Evolutionary conservation across 1,140 invertebrate species (phyloP).

Genomic region (Solenopsis fugax): DNA sequence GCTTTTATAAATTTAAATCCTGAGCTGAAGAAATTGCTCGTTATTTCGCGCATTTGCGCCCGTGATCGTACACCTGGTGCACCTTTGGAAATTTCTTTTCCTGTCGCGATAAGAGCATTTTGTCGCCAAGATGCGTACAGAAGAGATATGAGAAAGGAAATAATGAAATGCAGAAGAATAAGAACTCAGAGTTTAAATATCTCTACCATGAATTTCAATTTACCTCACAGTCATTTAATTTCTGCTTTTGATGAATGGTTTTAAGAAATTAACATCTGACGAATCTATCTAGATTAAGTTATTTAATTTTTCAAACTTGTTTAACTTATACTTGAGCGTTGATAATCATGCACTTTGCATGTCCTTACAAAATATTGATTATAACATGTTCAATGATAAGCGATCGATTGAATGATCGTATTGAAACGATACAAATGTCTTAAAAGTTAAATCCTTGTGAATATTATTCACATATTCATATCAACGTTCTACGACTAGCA

Average conservation of each 20-base stretch:
- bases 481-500: neutral
- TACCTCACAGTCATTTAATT: conserved; percentile 30
- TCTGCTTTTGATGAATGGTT: neutral
- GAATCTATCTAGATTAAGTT: conserved; percentile 18
- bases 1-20: conserved; percentile 35
- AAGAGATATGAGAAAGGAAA: neutral
- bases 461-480: neutral
- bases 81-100: conserved; percentile 29
- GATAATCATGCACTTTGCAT: neutral
- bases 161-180: conserved; percentile 1
- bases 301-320: neutral
- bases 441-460: neutral
- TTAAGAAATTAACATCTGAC: conserved; percentile 23
- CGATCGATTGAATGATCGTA: neutral
- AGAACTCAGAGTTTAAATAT: conserved; percentile 3
- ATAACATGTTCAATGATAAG: neutral
- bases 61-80: conserved; percentile 38
- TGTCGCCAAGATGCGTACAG: neutral
- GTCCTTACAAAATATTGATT: neutral
- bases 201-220: conserved; percentile 27
- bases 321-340: conserved; percentile 20
- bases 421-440: neutral
- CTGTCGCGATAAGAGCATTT: conserved; percentile 13
- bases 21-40: conserved; percentile 68
- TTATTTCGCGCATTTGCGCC: conserved; percentile 75